Percentiles rank a stretch among this genome's conserved stretches.
phyloP scores from a whole-genome alignment of 2,113 vertebrate genomes.

The Sinocyclocheilus maitianheensis region DNA sequence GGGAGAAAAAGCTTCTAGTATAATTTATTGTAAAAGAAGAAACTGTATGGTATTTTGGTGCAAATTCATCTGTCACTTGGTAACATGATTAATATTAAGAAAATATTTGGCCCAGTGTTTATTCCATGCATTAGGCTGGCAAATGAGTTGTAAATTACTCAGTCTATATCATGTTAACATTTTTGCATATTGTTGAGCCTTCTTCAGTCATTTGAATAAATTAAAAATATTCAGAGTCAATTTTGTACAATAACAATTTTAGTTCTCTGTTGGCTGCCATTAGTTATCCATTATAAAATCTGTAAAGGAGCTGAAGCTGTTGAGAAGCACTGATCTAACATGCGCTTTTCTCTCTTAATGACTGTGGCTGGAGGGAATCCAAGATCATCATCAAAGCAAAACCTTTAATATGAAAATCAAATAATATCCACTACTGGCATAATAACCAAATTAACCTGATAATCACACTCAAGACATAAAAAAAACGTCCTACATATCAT shows the following conservation, averaged over 20 bases:
- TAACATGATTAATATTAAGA: background rate
- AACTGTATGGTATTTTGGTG: background rate
- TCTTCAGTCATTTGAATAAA: background rate
- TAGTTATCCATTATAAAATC: slow-evolving; percentile 1
- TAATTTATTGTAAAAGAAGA: background rate
- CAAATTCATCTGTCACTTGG: background rate
- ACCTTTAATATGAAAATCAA: background rate
- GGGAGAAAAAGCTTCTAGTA: background rate
- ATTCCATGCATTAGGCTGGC: background rate
- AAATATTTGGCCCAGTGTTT: background rate
- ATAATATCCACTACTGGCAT: background rate
- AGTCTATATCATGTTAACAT: background rate
- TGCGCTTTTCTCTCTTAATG: background rate
- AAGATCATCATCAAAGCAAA: background rate
- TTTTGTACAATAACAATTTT: background rate
- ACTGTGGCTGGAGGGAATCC: background rate
- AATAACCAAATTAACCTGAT: slow-evolving; percentile 9
- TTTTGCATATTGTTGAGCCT: background rate
- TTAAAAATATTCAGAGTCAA: background rate
- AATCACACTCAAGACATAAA: background rate
- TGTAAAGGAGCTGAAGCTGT: background rate
- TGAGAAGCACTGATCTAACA: background rate
- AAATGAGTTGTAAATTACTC: background rate
- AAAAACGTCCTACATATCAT: background rate
- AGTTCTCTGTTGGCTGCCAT: background rate